phyloP scores from a whole-genome alignment of 2,888 invertebrate genomes.

The Chloromyia formosa region DNA sequence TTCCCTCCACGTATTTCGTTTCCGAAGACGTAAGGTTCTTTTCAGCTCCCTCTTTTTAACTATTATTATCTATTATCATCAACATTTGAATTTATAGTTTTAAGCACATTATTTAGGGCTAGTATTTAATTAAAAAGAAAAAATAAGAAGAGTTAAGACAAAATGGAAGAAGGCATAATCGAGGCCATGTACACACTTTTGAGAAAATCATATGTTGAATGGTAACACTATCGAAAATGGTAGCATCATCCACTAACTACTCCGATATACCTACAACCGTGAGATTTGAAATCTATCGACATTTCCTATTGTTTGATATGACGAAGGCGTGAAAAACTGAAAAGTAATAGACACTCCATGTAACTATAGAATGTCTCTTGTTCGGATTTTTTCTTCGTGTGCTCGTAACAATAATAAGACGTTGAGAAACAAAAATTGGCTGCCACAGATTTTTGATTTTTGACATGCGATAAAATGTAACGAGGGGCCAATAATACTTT shows the following conservation, averaged over 20 bases:
- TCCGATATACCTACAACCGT: slow-evolving; percentile 36
- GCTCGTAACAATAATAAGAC: slow-evolving; percentile 34
- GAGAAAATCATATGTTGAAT: too few relatives aligned
- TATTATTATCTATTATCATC: too few relatives aligned
- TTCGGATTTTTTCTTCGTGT: slow-evolving; percentile 1
- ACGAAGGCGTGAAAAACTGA: slow-evolving; percentile 44
- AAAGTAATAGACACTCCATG: slow-evolving; percentile 36
- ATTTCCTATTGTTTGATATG: slow-evolving; percentile 41
- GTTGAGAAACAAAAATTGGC: slow-evolving; percentile 39
- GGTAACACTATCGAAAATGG: neutral
- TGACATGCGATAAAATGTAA: slow-evolving; percentile 42
- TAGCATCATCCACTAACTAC: neutral
- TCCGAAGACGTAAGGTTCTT: too few relatives aligned
- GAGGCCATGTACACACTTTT: too few relatives aligned
- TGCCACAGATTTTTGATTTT: slow-evolving; percentile 44
- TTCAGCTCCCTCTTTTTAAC: too few relatives aligned
- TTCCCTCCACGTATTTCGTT: too few relatives aligned
- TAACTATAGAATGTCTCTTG: slow-evolving; percentile 15
- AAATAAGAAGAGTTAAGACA: too few relatives aligned
- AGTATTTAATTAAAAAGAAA: too few relatives aligned
- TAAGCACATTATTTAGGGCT: too few relatives aligned
- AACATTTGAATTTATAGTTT: too few relatives aligned
- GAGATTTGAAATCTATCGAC: slow-evolving; percentile 40
- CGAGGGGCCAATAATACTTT: slow-evolving; percentile 30
- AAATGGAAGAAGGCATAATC: too few relatives aligned